Base-by-base conservation (phyloP, 2,888 invertebrate genomes). In the Athalia cordata region DNA sequence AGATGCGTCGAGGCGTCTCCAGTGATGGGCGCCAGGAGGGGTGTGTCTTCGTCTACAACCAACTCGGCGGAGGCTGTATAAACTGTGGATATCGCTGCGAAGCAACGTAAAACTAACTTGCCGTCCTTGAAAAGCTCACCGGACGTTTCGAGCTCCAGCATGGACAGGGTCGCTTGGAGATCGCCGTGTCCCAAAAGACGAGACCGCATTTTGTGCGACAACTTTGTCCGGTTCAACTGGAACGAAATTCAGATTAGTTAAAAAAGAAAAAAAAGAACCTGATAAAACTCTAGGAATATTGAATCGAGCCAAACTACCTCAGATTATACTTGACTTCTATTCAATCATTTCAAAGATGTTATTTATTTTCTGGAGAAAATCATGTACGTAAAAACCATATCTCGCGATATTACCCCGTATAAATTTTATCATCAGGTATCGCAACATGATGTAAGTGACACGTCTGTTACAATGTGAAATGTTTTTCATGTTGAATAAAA, bases 11-110 rank as follows among this genome's bases (percentile, higher is more conserved):
- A 87, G 7, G 89, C 89, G 79, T 89, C 88, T 8, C 89, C 88
- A 13, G 88, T 90, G 78, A 89, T 90, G 15, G 89, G 87, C 50
- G 89, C 89, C 68, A 89, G 83, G 55, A 87, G 86, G 3, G 89
- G 89, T 5, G 82, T 85, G 64, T 89, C 90, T 78, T 89, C 88
- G 72, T 82, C 83, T 61, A 90, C 84, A 29, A 86, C 87, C 9
- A 86, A 82, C 64, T 88, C 87, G 9, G 83, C 84, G 4, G 86
- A 85, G 55, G 87, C 85, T 29, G 85, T 84, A 79, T 90, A 90
- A 65, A 90, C 84, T 57, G 84, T 84, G 8, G 85, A 80, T 77
- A 90, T 89, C 45, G 82, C 85, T 9, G 87, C 87, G 74, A 85
- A 87, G 80, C 90, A 90, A 15, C 87, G 85, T 47, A 90, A 78